Percentiles rank a stretch among this genome's conserved stretches.
Evolutionary conservation across 2,113 vertebrate genomes (phyloP).

Genomic region (Climacteris rufus): DNA sequence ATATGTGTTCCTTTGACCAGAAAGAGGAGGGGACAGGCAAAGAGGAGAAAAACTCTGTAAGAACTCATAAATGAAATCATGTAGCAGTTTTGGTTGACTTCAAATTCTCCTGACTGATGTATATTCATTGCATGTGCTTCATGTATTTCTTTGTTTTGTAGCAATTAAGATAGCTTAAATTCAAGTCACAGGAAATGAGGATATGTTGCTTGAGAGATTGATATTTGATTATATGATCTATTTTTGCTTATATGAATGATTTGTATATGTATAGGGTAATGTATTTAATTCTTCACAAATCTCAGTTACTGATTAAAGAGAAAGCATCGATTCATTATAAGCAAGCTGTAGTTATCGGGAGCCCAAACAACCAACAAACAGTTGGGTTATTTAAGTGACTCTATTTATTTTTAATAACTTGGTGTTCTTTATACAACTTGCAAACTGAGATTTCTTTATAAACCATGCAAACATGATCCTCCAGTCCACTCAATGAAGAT

Average conservation of each 20-base stretch:
- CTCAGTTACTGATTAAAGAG: background rate
- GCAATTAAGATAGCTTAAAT: background rate
- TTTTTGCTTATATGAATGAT: background rate
- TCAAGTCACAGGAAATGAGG: background rate
- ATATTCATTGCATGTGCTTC: background rate
- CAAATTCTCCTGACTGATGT: background rate
- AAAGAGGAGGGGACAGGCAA: background rate
- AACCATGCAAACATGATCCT: background rate
- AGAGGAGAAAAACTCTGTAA: background rate
- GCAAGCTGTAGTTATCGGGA: background rate
- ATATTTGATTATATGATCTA: background rate
- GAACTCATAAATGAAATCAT: background rate
- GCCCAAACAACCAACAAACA: background rate
- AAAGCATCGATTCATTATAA: background rate
- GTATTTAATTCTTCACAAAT: background rate
- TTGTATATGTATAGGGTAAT: no score
- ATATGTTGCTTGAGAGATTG: background rate
- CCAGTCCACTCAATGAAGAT: rapidly evolving
- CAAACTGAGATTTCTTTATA: no score
- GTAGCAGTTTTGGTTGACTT: background rate
- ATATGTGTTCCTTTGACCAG: background rate
- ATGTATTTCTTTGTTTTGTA: background rate
- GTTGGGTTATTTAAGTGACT: background rate
- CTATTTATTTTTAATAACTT: background rate
- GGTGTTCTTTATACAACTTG: background rate